Conservation (phyloP, 2,797 vertebrate genomes). For the Phataginus tetradactyla region DNA sequence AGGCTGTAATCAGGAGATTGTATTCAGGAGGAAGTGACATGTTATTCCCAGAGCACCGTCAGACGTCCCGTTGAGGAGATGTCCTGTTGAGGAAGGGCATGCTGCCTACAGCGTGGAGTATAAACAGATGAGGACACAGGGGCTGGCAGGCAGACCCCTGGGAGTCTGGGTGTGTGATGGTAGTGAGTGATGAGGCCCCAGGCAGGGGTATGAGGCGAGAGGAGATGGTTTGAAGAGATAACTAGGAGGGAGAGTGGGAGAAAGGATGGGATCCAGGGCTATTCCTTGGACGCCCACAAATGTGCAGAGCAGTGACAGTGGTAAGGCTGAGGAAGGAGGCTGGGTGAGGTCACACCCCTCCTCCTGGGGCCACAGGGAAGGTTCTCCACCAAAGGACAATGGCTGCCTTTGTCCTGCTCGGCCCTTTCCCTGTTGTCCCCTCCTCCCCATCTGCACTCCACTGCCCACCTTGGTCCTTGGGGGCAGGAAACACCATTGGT, state of each 20-base stretch:
- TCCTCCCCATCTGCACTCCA: no score
- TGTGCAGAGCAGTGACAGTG: neutral
- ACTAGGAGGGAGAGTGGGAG: neutral
- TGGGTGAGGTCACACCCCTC: rapidly evolving
- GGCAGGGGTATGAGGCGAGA: no score
- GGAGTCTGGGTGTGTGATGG: neutral
- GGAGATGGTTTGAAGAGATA: neutral
- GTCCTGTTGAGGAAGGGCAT: neutral
- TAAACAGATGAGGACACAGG: neutral
- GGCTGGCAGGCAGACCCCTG: rapidly evolving
- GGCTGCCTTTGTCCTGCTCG: neutral
- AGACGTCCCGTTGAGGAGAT: neutral
- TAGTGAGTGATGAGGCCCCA: neutral
- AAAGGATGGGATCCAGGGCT: neutral
- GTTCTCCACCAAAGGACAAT: neutral
- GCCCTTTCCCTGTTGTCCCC: neutral
- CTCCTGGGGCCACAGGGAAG: neutral
- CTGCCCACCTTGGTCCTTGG: neutral
- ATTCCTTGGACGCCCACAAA: neutral
- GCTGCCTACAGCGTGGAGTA: neutral
- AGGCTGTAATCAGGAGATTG: no score
- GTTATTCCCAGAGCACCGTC: neutral
- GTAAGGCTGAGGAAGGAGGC: neutral
- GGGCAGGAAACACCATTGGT: rapidly evolving
- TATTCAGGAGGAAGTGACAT: neutral